phyloP scores from a whole-genome alignment of 2,797 vertebrate genomes.

The Spizella passerina region DNA sequence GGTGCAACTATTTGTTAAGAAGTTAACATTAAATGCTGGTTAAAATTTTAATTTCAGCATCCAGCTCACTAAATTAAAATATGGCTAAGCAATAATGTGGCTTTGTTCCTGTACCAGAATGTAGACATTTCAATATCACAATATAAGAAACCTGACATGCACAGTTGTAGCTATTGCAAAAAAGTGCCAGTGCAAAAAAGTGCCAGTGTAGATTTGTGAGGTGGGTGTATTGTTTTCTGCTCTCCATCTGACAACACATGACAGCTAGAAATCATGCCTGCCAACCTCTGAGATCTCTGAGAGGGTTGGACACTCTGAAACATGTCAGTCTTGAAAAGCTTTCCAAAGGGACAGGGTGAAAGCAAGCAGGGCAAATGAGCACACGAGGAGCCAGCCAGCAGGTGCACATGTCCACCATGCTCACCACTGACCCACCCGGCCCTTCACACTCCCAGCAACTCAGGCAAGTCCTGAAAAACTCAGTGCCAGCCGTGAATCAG shows the following conservation, averaged over 20 bases:
- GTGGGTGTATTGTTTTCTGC: neutral
- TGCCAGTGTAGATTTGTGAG: neutral
- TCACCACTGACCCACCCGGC: neutral
- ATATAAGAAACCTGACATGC: neutral
- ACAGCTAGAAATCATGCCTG: neutral
- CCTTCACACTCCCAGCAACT: neutral
- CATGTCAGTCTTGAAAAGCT: neutral
- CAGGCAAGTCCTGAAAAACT: neutral
- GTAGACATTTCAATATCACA: neutral
- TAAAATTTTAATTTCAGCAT: neutral
- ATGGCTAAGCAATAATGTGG: neutral
- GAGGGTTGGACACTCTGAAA: neutral
- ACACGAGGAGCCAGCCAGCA: neutral
- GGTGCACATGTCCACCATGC: accelerated
- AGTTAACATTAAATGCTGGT: neutral
- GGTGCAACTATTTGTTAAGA: neutral
- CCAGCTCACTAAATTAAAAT: neutral
- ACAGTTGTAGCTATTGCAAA: neutral
- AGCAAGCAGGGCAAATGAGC: neutral
- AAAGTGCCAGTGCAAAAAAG: neutral
- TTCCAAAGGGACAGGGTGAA: neutral
- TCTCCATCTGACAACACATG: neutral
- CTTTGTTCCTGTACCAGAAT: neutral
- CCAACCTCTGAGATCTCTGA: neutral
- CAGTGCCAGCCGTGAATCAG: neutral